A percentile compares a stretch with the other conserved stretches of the same genome.
Evolutionary conservation across 2,797 vertebrate species (phyloP).

Genomic region (Lindbergichthys nudifrons): DNA sequence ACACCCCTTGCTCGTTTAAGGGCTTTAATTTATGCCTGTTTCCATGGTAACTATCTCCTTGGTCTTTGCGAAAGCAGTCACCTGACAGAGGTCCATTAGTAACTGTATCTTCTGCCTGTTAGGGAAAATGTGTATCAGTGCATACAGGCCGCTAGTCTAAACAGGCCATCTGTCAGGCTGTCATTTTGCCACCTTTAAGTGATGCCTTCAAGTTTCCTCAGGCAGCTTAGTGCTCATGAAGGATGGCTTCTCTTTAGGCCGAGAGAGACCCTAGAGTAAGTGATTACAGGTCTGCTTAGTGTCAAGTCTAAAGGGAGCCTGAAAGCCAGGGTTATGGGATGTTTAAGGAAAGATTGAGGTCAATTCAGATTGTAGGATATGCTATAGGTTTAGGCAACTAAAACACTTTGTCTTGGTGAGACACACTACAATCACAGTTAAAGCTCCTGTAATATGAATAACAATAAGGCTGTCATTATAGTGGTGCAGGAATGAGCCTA

Average conservation of each 20-base stretch:
- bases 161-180: slow-evolving; percentile 92
- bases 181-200: slow-evolving; percentile 89
- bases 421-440: neutral
- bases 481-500: too few relatives aligned
- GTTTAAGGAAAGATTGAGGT: neutral
- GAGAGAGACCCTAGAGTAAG: slow-evolving; percentile 81
- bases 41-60: slow-evolving; percentile 94
- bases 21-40: slow-evolving; percentile 90
- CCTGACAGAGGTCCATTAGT: slow-evolving; percentile 91
- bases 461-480: neutral
- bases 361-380: neutral
- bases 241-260: slow-evolving; percentile 53
- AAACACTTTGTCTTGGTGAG: neutral
- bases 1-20: slow-evolving; percentile 81
- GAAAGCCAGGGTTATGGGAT: neutral
- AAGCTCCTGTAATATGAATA: neutral
- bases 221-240: slow-evolving; percentile 65
- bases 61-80: slow-evolving; percentile 87
- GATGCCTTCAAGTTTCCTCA: slow-evolving; percentile 90
- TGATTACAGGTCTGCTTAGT: slow-evolving; percentile 72
- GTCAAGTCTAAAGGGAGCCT: slow-evolving; percentile 42
- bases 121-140: slow-evolving; percentile 73
- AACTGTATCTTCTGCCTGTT: slow-evolving; percentile 77
- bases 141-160: slow-evolving; percentile 86
- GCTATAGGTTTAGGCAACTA: neutral